Conservation (phyloP, 2,113 vertebrate genomes). For the Saccopteryx bilineata region DNA sequence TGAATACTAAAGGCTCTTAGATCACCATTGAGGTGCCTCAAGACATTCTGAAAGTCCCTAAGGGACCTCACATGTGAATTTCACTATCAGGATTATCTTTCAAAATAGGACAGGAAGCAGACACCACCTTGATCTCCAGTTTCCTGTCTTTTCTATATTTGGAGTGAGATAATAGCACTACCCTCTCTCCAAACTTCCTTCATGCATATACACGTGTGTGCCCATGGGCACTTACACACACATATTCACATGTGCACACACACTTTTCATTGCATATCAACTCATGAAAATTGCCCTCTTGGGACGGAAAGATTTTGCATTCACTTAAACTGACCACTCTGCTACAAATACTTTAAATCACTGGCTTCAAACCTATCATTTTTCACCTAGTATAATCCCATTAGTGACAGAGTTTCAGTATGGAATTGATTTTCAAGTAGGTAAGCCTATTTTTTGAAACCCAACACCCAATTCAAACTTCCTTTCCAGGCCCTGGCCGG, state of each 20-base stretch:
- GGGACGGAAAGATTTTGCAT: not conserved
- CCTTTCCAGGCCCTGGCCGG: not conserved
- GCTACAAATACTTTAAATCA: slow-evolving; percentile 16
- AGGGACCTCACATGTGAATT: not conserved
- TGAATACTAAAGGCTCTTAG: not conserved
- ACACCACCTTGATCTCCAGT: not conserved
- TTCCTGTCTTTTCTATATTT: not conserved
- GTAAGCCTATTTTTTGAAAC: not conserved
- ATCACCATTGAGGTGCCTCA: not conserved
- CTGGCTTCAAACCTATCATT: not conserved
- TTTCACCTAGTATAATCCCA: not conserved
- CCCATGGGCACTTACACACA: not conserved
- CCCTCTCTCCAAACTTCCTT: not conserved
- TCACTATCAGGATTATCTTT: not conserved
- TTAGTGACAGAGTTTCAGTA: not conserved
- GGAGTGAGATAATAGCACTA: not conserved
- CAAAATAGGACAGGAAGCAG: not conserved
- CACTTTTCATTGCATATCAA: not conserved
- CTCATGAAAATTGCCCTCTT: not conserved
- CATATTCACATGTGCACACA: not conserved
- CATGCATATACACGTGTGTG: not conserved
- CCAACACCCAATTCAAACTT: not conserved
- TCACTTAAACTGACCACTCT: not conserved
- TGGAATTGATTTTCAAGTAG: not conserved
- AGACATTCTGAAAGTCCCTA: not conserved